A percentile compares a stretch with the other conserved stretches of the same genome.
Evolutionary conservation across 2,797 vertebrate species (phyloP).

Genomic region (Microctenopoma stevenorrisi): DNA sequence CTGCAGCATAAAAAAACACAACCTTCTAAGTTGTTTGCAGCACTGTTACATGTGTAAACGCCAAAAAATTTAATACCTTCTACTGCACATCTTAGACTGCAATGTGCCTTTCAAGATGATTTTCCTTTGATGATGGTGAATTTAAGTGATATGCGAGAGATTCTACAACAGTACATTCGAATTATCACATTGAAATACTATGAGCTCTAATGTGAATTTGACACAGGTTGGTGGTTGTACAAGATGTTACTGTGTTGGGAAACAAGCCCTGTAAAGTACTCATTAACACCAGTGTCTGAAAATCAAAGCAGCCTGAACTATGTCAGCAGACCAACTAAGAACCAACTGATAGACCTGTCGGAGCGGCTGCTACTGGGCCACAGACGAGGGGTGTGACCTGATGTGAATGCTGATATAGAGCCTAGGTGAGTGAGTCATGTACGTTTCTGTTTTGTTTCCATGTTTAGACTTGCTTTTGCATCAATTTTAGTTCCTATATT

Average conservation of each 20-base stretch:
- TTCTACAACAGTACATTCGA: background rate
- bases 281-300: conserved; percentile 1
- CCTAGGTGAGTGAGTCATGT: background rate
- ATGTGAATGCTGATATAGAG: conserved; percentile 11
- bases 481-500: background rate
- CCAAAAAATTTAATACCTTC: too few relatives aligned
- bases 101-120: too few relatives aligned
- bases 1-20: too few relatives aligned
- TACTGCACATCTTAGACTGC: too few relatives aligned
- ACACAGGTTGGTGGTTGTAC: background rate
- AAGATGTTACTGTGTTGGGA: background rate
- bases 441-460: background rate
- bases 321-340: conserved; percentile 60
- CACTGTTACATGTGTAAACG: too few relatives aligned
- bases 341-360: conserved; percentile 22
- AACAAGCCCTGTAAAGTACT: background rate
- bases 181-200: background rate
- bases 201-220: background rate
- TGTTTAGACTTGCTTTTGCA: background rate
- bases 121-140: too few relatives aligned
- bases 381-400: background rate
- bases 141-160: background rate
- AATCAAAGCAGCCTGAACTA: conserved; percentile 47
- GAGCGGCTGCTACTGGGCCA: conserved; percentile 31
- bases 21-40: too few relatives aligned